Evolutionary conservation across 1,140 invertebrate genomes (phyloP).

Genomic region (Coelopa frigida): DNA sequence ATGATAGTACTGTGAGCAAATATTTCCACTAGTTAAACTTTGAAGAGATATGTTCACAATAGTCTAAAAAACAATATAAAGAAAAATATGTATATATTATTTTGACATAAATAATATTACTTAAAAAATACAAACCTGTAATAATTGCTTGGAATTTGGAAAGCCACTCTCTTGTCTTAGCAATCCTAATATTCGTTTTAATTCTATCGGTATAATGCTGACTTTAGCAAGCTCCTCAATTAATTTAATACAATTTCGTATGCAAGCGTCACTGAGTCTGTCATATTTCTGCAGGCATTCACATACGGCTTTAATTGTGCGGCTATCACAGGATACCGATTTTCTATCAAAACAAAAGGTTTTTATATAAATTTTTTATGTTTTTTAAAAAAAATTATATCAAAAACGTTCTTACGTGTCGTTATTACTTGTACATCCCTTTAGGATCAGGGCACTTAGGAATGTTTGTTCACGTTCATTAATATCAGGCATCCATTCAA

Average conservation of each 20-base stretch:
- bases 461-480: conserved; percentile 43
- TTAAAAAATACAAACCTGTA: conserved; percentile 22
- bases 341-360: conserved; percentile 32
- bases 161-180: conserved; percentile 30
- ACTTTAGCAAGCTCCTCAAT: conserved; percentile 53
- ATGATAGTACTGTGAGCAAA: conserved; percentile 45
- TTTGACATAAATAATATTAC: background rate
- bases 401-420: conserved; percentile 36
- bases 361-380: background rate
- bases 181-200: conserved; percentile 46
- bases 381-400: background rate
- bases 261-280: conserved; percentile 30
- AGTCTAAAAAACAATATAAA: conserved; percentile 16
- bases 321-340: conserved; percentile 42
- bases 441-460: conserved; percentile 40
- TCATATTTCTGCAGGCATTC: conserved; percentile 35
- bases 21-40: conserved; percentile 29
- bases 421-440: conserved; percentile 45
- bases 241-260: conserved; percentile 50
- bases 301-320: conserved; percentile 44
- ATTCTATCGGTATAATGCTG: conserved; percentile 52
- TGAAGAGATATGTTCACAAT: conserved; percentile 35
- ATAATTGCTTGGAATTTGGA: conserved; percentile 32
- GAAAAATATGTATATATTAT: background rate
- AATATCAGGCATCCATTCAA: conserved; percentile 44